Base-by-base conservation (phyloP, 2,797 vertebrate species). In the Numenius phaeopus region DNA sequence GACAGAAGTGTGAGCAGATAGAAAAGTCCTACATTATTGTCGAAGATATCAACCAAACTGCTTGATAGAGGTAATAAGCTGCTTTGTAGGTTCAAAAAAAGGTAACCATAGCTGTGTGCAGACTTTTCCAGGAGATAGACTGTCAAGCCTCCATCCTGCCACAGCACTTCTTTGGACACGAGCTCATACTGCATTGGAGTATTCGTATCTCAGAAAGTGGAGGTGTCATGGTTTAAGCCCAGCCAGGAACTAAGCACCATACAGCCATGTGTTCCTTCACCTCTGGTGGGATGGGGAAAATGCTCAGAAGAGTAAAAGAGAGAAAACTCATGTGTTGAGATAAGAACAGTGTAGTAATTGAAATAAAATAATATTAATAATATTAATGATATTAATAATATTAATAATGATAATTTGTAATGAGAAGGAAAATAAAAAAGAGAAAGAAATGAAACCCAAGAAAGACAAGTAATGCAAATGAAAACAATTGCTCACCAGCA, bases 51-150 rank as follows among this genome's bases (percentile, higher is more conserved):
- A 73, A 16, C 18, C 47, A 44, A 64, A 18, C 7, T 10, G 19
- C 12, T 71, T 62, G 58, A 16, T 0, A 73, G 7, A 54, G 7
- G 9, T 30, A 58, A 40, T 0, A 5, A 69, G 7, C 7, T 81
- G 8, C 2, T 49, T 77, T 50, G 12, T 8, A 57, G 8, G 10
- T 54, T 80, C 3, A 3, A 9, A 37, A 22, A 83, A 30, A 72
- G 9, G 23, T 40, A 55, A 37, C 13, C 14, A 29, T 7, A 55
- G 19, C 15, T 32, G 4, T 2, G 7, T 59, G 40, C 7, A 73
- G 34, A 10, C 3, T n/a, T 72, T 27, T 84, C 44, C 23, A 42
- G 14, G 23, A 81, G 15, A 17, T 5, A 27, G 10, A 30, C 37
- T 72, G 21, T 27, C n/a, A 69, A 58, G 5, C 6, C 14, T 87